Percentiles rank a stretch among this genome's conserved stretches.
Evolutionary conservation across 2,888 invertebrate genomes (phyloP).

Genomic region (Chironomus riparius): DNA sequence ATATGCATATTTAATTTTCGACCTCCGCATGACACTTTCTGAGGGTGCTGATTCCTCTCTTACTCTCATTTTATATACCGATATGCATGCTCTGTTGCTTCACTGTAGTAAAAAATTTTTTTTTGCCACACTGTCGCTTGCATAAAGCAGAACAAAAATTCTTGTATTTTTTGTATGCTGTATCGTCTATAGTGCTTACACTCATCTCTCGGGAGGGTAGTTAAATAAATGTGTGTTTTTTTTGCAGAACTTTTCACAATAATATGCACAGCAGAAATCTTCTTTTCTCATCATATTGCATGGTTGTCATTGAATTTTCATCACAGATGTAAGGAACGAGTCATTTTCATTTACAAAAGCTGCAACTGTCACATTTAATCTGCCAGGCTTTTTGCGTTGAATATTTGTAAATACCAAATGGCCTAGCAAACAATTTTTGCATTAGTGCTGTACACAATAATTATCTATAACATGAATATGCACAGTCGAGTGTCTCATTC

Average conservation of each 20-base stretch:
- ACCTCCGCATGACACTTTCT: conserved; percentile 19
- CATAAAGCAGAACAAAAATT: neutral
- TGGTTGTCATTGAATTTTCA: no score
- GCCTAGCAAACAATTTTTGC: neutral
- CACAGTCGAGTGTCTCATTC: neutral
- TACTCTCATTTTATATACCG: neutral
- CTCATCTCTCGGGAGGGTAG: neutral
- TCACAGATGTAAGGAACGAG: no score
- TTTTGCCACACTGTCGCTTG: conserved; percentile 12
- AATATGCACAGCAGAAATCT: neutral
- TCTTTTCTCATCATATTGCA: no score
- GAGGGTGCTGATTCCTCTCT: neutral
- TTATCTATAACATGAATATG: neutral
- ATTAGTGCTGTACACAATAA: neutral
- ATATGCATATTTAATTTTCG: conserved; percentile 25
- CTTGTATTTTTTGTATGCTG: neutral
- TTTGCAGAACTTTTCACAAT: neutral
- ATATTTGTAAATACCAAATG: neutral
- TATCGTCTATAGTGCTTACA: no score
- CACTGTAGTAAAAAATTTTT: neutral
- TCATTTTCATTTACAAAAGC: no score
- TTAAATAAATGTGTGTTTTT: conserved; percentile 6
- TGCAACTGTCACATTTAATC: no score
- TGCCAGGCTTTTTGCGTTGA: neutral
- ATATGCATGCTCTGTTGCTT: conserved; percentile 14